These are phyloP conservation scores for Ciconia stormi DNA, from an alignment of 2,113 vertebrate genomes.

Conservation along the genomic window DNA sequence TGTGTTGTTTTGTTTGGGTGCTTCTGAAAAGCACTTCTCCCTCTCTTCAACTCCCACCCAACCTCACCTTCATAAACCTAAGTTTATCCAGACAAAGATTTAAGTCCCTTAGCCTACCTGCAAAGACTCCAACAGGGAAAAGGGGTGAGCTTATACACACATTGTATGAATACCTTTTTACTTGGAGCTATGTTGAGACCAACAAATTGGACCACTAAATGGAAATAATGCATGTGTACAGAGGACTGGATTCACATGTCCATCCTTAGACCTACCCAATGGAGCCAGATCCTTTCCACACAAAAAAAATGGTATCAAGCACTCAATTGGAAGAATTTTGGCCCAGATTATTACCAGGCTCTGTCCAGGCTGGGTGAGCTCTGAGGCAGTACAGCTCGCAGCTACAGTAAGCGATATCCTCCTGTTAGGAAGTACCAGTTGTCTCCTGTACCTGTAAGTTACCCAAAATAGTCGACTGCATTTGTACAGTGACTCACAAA, in stretches of 20 bases:
- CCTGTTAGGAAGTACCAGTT: too few species aligned
- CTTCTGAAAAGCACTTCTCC: neutral
- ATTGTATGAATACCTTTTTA: fast-evolving
- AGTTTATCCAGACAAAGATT: neutral
- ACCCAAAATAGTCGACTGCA: neutral
- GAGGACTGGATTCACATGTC: neutral
- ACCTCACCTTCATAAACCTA: neutral
- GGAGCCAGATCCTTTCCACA: neutral
- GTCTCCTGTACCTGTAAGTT: neutral
- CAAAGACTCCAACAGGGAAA: neutral
- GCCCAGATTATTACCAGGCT: neutral
- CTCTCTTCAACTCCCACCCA: neutral
- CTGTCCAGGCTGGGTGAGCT: neutral
- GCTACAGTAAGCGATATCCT: too few species aligned
- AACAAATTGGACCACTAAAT: neutral
- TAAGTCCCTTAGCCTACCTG: too few species aligned
- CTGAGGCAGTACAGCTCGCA: neutral
- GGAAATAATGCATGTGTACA: fast-evolving
- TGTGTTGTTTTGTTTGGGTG: neutral
- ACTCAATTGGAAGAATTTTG: neutral
- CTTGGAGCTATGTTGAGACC: neutral
- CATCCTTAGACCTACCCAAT: neutral
- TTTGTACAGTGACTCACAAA: neutral
- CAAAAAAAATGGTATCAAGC: too few species aligned
- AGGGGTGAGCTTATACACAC: fast-evolving